phyloP scores from a whole-genome alignment of 37 sponge, comb jelly and placozoan species.

The Oopsacas minuta region DNA sequence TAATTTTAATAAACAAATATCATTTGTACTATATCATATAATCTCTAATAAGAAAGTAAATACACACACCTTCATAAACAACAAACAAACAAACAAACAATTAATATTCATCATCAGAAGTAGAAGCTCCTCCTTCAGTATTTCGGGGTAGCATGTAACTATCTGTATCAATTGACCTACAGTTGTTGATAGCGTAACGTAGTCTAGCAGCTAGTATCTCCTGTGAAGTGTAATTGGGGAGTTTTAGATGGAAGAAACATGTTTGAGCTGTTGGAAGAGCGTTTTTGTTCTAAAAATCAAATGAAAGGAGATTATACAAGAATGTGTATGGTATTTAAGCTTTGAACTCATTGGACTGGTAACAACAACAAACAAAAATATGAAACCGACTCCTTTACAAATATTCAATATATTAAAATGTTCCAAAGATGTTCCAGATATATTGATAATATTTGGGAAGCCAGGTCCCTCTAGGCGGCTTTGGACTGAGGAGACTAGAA shows the following conservation, averaged over 20 bases:
- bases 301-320: too few relatives aligned
- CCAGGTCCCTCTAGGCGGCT: too few relatives aligned
- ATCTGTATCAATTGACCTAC: slow-evolving; percentile 82
- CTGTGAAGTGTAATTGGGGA: slow-evolving; percentile 57
- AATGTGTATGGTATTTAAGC: too few relatives aligned
- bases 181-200: slow-evolving; percentile 75
- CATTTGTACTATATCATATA: too few relatives aligned
- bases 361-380: too few relatives aligned
- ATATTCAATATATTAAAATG: too few relatives aligned
- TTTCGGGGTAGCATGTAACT: slow-evolving; percentile 68
- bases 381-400: too few relatives aligned
- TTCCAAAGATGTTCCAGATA: too few relatives aligned
- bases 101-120: slow-evolving; percentile 20
- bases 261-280: slow-evolving; percentile 79
- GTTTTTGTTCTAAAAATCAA: slow-evolving; percentile 33
- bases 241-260: slow-evolving; percentile 81
- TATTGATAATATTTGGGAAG: too few relatives aligned
- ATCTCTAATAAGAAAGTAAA: not conserved
- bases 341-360: too few relatives aligned
- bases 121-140: not conserved
- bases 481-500: too few relatives aligned
- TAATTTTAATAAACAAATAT: too few relatives aligned
- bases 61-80: not conserved
- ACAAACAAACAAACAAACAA: not conserved
- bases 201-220: slow-evolving; percentile 54